A percentile compares a stretch with the other conserved stretches of the same genome.
These are phyloP conservation scores for Delia radicum DNA, from an alignment of 1,140 invertebrate genomes.

Conservation along the genomic window DNA sequence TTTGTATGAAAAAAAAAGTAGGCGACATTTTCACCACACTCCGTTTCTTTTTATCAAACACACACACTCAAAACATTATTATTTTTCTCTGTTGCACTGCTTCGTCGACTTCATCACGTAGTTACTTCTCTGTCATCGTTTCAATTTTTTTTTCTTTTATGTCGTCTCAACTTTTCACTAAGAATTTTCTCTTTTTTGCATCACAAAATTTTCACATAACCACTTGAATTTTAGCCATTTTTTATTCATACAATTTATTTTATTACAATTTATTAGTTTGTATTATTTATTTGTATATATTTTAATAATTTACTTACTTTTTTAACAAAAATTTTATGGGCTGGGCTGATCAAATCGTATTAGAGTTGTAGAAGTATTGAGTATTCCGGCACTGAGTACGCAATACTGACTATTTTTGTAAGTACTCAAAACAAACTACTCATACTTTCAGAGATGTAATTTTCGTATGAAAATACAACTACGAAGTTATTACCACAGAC, in stretches of 20 bases:
- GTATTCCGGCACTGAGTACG: no score
- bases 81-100: conserved; percentile 19
- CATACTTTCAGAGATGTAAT: no score
- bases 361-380: no score
- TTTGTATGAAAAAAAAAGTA: not conserved
- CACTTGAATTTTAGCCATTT: not conserved
- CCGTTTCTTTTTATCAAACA: not conserved
- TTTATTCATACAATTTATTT: no score
- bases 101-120: conserved; percentile 9
- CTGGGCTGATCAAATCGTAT: conserved; percentile 24
- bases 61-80: conserved; percentile 10
- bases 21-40: conserved; percentile 16
- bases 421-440: no score
- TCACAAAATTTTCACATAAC: not conserved
- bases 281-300: conserved; percentile 6
- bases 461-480: no score
- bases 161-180: conserved; percentile 42
- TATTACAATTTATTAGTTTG: not conserved
- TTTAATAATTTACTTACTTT: conserved; percentile 30
- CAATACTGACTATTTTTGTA: no score
- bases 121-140: conserved; percentile 35
- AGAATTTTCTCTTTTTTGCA: conserved; percentile 47
- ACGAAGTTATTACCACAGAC: no score
- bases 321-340: conserved; percentile 28
- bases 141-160: conserved; percentile 26